These are phyloP conservation scores for Isoperla grammatica DNA, from an alignment of 2,888 invertebrate species.

Conservation along the genomic window DNA sequence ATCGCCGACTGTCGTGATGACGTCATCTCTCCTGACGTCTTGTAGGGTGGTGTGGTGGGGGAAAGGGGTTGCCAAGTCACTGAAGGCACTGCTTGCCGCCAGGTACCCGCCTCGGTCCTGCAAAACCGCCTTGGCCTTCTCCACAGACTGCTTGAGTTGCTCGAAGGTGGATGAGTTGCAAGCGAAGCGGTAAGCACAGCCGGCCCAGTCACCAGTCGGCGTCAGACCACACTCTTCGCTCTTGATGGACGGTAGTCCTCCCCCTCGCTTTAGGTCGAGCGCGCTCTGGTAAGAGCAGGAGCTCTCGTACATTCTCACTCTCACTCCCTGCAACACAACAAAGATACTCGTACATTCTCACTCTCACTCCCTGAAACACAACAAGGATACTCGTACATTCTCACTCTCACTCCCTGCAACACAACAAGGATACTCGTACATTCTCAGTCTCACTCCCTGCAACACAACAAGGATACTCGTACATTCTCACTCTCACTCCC, in stretches of 20 bases:
- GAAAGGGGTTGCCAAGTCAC: slow-evolving; percentile 44
- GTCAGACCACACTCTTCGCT: slow-evolving; percentile 45
- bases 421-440: no score
- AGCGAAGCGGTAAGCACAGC: slow-evolving; percentile 62
- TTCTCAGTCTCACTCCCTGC: no score
- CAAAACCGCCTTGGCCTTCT: slow-evolving; percentile 82
- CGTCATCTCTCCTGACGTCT: slow-evolving; percentile 21
- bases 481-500: no score
- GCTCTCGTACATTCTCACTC: slow-evolving; percentile 74
- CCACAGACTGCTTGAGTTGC: slow-evolving; percentile 83
- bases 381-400: no score
- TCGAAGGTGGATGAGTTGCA: slow-evolving; percentile 82
- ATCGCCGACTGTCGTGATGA: slow-evolving; percentile 18
- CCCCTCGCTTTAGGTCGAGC: slow-evolving; percentile 64
- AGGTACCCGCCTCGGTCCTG: slow-evolving; percentile 67
- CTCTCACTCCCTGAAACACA: no score
- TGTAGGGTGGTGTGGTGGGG: slow-evolving; percentile 19
- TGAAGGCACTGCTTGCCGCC: slow-evolving; percentile 66
- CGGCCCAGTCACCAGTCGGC: slow-evolving; percentile 39
- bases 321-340: no score
- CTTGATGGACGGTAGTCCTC: slow-evolving; percentile 43
- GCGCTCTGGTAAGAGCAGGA: slow-evolving; percentile 88
- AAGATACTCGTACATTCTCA: no score
- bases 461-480: no score
- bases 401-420: no score